Percentiles rank a stretch among this genome's conserved stretches.
Evolutionary conservation across 2,113 vertebrate genomes (phyloP).

Genomic region (Hippocampus zosterae): DNA sequence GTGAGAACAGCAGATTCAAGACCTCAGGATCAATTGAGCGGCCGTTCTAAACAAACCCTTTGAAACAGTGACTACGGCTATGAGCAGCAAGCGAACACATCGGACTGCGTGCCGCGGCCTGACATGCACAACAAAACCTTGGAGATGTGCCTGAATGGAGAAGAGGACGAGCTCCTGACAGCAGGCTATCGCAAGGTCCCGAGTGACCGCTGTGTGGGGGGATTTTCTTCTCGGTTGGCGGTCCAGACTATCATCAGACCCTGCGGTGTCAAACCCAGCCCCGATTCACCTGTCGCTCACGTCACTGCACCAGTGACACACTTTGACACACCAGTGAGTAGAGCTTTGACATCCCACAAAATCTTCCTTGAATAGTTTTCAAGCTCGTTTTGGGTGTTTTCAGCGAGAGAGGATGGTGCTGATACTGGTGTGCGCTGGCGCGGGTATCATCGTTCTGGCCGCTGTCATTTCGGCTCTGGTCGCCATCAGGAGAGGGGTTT

Average conservation of each 20-base stretch:
- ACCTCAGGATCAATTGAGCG: neutral
- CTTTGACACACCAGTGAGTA: slow-evolving; percentile 63
- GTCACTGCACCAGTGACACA: slow-evolving; percentile 27
- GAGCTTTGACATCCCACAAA: neutral
- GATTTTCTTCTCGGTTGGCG: slow-evolving; percentile 59
- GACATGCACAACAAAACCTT: slow-evolving; percentile 51
- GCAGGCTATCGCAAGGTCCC: slow-evolving; percentile 76
- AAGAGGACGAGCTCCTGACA: slow-evolving; percentile 68
- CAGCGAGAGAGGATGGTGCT: slow-evolving; percentile 63
- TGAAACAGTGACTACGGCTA: slow-evolving; percentile 74
- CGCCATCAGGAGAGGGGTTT: slow-evolving; percentile 56
- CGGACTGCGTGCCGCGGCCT: slow-evolving; percentile 67
- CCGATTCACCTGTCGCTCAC: slow-evolving; percentile 11
- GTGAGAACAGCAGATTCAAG: slow-evolving; percentile 23
- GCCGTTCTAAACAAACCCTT: neutral
- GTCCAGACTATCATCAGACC: slow-evolving; percentile 46
- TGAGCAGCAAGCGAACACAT: slow-evolving; percentile 66
- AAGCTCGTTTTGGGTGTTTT: slow-evolving; percentile 1
- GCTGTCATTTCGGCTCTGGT: slow-evolving; percentile 44
- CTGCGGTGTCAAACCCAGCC: slow-evolving; percentile 57
- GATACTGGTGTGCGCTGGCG: slow-evolving; percentile 61
- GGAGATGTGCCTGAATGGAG: slow-evolving; percentile 66
- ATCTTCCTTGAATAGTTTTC: neutral
- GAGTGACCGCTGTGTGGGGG: slow-evolving; percentile 71
- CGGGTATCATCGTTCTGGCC: slow-evolving; percentile 50